These are phyloP conservation scores for Panthera leo DNA, from an alignment of 2,113 vertebrate species.

Conservation along the genomic window DNA sequence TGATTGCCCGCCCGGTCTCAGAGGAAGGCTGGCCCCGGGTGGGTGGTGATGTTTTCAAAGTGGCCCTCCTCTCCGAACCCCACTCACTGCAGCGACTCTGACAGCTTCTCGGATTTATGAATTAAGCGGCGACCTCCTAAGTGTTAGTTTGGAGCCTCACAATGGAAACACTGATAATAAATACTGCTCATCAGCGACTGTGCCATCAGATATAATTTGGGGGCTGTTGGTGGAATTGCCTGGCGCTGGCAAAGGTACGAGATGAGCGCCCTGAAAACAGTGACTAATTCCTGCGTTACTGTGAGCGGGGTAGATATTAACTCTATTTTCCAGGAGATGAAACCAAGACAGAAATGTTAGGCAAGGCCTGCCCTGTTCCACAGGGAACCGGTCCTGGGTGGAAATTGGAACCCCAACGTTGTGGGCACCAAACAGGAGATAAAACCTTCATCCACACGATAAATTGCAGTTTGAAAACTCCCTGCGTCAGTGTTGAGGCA, in stretches of 20 bases:
- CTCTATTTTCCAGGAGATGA: conserved; percentile 56
- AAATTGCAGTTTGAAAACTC: conserved; percentile 50
- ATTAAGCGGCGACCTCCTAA: conserved; percentile 52
- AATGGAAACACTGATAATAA: conserved; percentile 14
- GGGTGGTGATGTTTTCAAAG: neutral
- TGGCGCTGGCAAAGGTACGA: neutral
- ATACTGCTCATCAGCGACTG: neutral
- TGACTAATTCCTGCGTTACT: conserved; percentile 40
- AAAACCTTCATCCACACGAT: conserved; percentile 57
- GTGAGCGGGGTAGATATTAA: neutral
- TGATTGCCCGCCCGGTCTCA: neutral
- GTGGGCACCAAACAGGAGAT: conserved; percentile 12
- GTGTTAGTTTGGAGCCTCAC: neutral
- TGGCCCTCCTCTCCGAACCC: neutral
- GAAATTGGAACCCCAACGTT: conserved; percentile 43
- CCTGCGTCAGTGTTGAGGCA: neutral
- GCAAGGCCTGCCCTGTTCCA: neutral
- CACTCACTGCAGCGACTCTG: neutral
- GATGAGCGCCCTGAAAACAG: conserved; percentile 17
- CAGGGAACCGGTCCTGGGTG: neutral
- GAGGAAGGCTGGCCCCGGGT: neutral
- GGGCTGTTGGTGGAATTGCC: neutral
- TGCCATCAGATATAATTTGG: conserved; percentile 11
- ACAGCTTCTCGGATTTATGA: conserved; percentile 66
- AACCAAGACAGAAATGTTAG: conserved; percentile 36